Evolutionary conservation across 2,113 vertebrate species (phyloP), one percentile per base, ranked within the genome.

Genomic region (Phylloscopus trochilus): DNA sequence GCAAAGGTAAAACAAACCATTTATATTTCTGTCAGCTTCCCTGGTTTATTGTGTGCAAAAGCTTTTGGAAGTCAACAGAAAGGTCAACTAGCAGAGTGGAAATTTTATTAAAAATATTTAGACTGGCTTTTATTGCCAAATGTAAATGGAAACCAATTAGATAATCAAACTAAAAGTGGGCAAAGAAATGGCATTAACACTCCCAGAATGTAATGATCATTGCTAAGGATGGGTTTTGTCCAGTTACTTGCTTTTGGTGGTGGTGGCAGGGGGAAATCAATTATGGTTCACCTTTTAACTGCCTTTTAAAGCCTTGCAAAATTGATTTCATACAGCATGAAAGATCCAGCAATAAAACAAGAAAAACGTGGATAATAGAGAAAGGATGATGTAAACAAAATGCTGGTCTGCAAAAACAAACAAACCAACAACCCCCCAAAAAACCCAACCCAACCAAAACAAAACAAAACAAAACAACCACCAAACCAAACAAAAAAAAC

Each of bases 261-360:
- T 43, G 15, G 19, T 13, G 13, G 19, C 30, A 46, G 64, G 24
- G 22, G 5, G 3, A 23, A 90, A 90, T 78, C 75, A 89, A 94
- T 95, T 94, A 83, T 51, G 5, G 82, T 95, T 88, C 53, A 89
- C 59, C 33, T 95, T 96, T 95, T 92, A 90, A 89, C 28, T 77
- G 67, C 69, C 74, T 95, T 93, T 90, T 95, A 95, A 76, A 93
- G n/a, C 52, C 92, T 83, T 91, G 33, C n/a, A 90, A 87, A 95
- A 81, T 58, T 75, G 53, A 90, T 93, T 95, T 95, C 53, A 56
- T 86, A 74, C 49, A 83, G 49, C 74, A 58, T 30, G 56, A 92
- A 92, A 88, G 10, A 63, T 78, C 56, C 27, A 62, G 33, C 68
- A 80, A 93, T 83, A 88, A 94, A 94, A 39, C 5, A 19, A 20